These are phyloP conservation scores for Nomada ferruginata DNA, from an alignment of 2,888 invertebrate species.

Conservation along the genomic window DNA sequence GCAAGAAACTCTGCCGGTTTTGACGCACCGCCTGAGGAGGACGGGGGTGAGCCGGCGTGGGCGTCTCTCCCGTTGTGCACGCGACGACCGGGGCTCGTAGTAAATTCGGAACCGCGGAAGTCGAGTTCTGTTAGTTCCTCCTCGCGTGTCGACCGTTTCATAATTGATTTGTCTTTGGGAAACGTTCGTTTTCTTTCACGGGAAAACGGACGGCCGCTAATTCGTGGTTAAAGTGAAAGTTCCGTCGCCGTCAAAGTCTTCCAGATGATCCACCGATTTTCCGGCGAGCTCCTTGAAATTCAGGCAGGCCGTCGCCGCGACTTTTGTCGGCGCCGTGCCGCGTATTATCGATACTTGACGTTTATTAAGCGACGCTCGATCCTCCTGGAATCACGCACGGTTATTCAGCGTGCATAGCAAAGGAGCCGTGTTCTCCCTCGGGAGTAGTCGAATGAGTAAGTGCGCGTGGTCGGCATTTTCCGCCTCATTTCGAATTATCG, in stretches of 20 bases:
- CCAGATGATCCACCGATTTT: background rate
- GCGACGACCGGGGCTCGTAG: conserved; percentile 28
- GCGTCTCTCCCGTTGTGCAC: conserved; percentile 37
- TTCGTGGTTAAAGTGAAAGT: too few species aligned
- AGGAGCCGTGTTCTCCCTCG: conserved; percentile 31
- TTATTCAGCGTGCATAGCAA: conserved; percentile 59
- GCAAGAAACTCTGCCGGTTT: conserved; percentile 78
- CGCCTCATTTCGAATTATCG: conserved; percentile 62
- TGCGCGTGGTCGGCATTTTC: conserved; percentile 64
- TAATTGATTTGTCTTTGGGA: conserved; percentile 34
- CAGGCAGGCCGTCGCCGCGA: background rate
- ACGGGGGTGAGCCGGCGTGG: conserved; percentile 26
- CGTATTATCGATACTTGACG: conserved; percentile 14
- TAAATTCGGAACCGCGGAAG: conserved; percentile 57
- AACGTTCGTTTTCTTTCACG: background rate
- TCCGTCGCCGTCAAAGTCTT: too few species aligned
- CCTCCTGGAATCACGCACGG: conserved; percentile 37
- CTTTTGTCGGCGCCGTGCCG: conserved; percentile 34
- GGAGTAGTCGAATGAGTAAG: conserved; percentile 47
- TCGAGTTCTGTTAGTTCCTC: background rate
- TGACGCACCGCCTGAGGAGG: conserved; percentile 56
- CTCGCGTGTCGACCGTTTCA: background rate
- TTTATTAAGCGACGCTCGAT: conserved; percentile 34
- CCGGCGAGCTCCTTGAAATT: conserved; percentile 40
- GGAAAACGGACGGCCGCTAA: background rate